Evolutionary conservation across 2,888 invertebrate genomes (phyloP).

Genomic region (Drosophila putrida): DNA sequence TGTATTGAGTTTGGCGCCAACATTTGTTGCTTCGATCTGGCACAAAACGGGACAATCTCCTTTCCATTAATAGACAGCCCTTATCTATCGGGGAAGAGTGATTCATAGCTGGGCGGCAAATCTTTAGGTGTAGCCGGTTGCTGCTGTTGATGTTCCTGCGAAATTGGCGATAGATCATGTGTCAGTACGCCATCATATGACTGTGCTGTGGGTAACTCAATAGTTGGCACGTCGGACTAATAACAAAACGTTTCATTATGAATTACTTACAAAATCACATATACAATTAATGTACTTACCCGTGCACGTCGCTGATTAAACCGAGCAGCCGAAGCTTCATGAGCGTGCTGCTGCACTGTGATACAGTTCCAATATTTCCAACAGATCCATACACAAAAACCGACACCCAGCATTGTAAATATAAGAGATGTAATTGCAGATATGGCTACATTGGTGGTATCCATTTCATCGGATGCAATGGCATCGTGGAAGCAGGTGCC

Average conservation of each 20-base stretch:
- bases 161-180: slow-evolving; percentile 56
- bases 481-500: slow-evolving; percentile 82
- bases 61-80: slow-evolving; percentile 16
- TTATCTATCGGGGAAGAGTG: slow-evolving; percentile 84
- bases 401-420: slow-evolving; percentile 84
- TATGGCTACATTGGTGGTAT: slow-evolving; percentile 83
- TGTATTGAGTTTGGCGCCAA: slow-evolving; percentile 37
- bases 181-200: slow-evolving; percentile 53
- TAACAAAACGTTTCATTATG: background rate
- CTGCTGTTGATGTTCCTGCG: slow-evolving; percentile 55
- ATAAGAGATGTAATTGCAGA: slow-evolving; percentile 84
- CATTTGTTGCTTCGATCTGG: slow-evolving; percentile 56
- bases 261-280: background rate
- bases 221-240: slow-evolving; percentile 78
- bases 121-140: slow-evolving; percentile 83
- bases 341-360: slow-evolving; percentile 83
- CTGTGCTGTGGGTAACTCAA: slow-evolving; percentile 76
- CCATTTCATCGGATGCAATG: slow-evolving; percentile 74
- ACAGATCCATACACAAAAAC: slow-evolving; percentile 84
- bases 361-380: slow-evolving; percentile 85
- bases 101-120: slow-evolving; percentile 84
- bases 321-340: slow-evolving; percentile 82
- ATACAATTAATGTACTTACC: slow-evolving; percentile 40
- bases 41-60: slow-evolving; percentile 61
- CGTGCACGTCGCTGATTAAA: slow-evolving; percentile 70